Evolutionary conservation across 2,888 invertebrate genomes (phyloP).

Genomic region (Lithophane ornitopus): DNA sequence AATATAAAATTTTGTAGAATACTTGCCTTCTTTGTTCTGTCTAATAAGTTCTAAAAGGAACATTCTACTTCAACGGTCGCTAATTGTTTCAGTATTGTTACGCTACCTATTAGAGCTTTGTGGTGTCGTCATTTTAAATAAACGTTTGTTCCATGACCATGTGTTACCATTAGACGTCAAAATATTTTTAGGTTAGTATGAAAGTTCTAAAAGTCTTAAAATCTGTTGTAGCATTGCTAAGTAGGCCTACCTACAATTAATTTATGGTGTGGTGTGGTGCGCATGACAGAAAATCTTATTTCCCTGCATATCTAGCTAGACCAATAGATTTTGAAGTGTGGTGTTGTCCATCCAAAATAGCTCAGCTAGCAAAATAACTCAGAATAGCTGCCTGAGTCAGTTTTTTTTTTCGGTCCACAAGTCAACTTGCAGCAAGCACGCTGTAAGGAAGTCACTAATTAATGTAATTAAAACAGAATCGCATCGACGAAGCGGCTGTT

Average conservation of each 20-base stretch:
- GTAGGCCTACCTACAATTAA: neutral
- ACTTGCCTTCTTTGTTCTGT: constrained; percentile 6
- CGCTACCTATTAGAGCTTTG: constrained; percentile 13
- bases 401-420: neutral
- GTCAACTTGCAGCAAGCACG: neutral
- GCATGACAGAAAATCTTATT: neutral
- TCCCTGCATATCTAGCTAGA: neutral
- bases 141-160: neutral
- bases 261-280: neutral
- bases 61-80: neutral
- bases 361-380: too few relatives aligned
- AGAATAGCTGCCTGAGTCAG: neutral
- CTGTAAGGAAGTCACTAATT: constrained; percentile 3
- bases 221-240: too few relatives aligned
- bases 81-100: constrained; percentile 31
- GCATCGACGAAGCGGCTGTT: neutral
- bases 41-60: constrained; percentile 29
- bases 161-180: neutral
- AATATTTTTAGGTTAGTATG: neutral
- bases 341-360: neutral
- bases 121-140: constrained; percentile 9
- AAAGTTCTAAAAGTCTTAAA: neutral
- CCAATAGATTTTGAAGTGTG: too few relatives aligned
- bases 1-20: constrained; percentile 31
- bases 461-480: constrained; percentile 3